phyloP scores from a whole-genome alignment of 2,888 invertebrate genomes.

The Parapristionchus giblindavisi region DNA sequence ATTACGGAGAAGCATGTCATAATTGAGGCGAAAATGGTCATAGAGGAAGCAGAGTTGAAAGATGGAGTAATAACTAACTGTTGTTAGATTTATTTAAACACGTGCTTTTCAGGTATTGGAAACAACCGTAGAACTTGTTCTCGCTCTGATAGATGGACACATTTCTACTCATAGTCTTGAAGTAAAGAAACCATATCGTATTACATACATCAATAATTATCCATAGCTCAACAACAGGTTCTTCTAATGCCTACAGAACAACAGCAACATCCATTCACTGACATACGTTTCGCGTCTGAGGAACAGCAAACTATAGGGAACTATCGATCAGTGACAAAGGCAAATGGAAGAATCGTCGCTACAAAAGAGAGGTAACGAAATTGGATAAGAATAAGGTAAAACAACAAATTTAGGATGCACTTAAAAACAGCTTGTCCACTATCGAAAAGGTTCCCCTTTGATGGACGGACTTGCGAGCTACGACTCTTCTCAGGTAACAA shows the following conservation, averaged over 20 bases:
- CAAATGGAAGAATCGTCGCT: slow-evolving; percentile 26
- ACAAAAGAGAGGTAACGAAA: slow-evolving; percentile 20
- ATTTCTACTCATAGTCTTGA: slow-evolving; percentile 15
- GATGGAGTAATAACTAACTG: slow-evolving; percentile 20
- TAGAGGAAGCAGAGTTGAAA: slow-evolving; percentile 26
- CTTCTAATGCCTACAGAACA: slow-evolving; percentile 8
- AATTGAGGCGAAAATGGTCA: slow-evolving; percentile 18
- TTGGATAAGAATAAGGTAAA: neutral
- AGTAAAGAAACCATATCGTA: neutral
- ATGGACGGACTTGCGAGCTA: slow-evolving; percentile 28
- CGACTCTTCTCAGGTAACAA: slow-evolving; percentile 23
- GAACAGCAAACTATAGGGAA: slow-evolving; percentile 25
- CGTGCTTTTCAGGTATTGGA: slow-evolving; percentile 23
- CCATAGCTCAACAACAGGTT: neutral
- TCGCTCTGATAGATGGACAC: slow-evolving; percentile 3
- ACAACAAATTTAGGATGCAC: slow-evolving; percentile 7
- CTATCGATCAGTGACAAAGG: slow-evolving; percentile 23
- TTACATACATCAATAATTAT: neutral
- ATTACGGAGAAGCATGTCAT: slow-evolving; percentile 6
- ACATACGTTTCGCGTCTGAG: slow-evolving; percentile 36
- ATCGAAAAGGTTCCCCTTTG: slow-evolving; percentile 27
- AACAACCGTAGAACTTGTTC: slow-evolving; percentile 27
- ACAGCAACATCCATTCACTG: slow-evolving; percentile 35
- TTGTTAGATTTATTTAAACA: neutral
- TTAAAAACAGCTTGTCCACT: slow-evolving; percentile 32